Percentiles rank a stretch among this genome's conserved stretches.
phyloP scores from a whole-genome alignment of 2,888 invertebrate species.

The Nomada flava region DNA sequence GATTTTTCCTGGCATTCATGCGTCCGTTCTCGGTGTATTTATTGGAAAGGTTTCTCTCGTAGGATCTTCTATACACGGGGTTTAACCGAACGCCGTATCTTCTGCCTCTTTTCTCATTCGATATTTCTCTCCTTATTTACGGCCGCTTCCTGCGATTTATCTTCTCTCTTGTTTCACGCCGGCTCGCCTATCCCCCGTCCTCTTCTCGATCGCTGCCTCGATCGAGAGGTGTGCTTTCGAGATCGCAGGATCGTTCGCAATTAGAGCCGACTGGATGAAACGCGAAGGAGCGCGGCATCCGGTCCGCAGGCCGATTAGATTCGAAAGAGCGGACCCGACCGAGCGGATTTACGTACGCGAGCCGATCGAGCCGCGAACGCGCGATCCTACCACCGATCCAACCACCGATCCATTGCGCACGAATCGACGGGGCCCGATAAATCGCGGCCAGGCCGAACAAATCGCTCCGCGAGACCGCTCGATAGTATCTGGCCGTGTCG shows the following conservation, averaged over 20 bases:
- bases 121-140: conserved; percentile 82
- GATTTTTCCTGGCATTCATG: conserved; percentile 82
- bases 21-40: conserved; percentile 80
- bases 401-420: conserved; percentile 70
- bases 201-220: neutral
- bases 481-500: conserved; percentile 69
- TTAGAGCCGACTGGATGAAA: conserved; percentile 41
- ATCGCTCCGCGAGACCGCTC: conserved; percentile 69
- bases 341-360: conserved; percentile 18
- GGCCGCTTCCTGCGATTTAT: conserved; percentile 79
- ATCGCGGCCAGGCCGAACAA: conserved; percentile 70
- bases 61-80: conserved; percentile 57
- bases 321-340: neutral
- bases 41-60: conserved; percentile 76
- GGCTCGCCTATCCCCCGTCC: conserved; percentile 50
- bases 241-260: conserved; percentile 46
- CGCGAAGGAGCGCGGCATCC: conserved; percentile 4
- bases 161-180: conserved; percentile 59
- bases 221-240: neutral
- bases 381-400: conserved; percentile 64
- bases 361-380: conserved; percentile 15
- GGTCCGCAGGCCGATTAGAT: conserved; percentile 12
- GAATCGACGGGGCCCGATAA: conserved; percentile 66
- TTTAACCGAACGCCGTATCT: conserved; percentile 54
- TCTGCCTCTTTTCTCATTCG: conserved; percentile 74